Evolutionary conservation across 1,140 invertebrate genomes (phyloP).

Genomic region (Macrocentrus cingulum): DNA sequence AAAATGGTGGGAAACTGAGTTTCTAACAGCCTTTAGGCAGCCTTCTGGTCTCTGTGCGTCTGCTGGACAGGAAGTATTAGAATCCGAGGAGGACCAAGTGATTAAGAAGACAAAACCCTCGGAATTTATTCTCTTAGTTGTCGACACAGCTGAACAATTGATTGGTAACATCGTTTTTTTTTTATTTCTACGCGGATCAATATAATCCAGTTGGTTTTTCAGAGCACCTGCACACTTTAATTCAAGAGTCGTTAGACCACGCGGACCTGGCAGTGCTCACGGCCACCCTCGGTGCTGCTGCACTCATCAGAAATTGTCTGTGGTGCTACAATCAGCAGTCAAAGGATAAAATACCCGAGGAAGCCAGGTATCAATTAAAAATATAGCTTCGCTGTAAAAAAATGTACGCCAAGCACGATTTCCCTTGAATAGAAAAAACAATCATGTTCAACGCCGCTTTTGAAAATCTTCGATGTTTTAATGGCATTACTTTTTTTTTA

Average conservation of each 20-base stretch:
- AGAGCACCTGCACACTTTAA: conserved; percentile 76
- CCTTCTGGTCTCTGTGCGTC: conserved; percentile 58
- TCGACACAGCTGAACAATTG: conserved; percentile 70
- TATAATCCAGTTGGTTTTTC: no score
- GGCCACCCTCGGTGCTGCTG: conserved; percentile 75
- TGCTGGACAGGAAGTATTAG: conserved; percentile 6
- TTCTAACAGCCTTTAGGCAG: conserved; percentile 60
- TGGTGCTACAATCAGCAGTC: conserved; percentile 70
- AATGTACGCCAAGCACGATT: no score
- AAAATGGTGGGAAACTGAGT: conserved; percentile 75
- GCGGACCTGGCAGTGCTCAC: conserved; percentile 77
- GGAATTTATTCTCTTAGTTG: conserved; percentile 69
- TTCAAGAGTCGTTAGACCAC: conserved; percentile 78
- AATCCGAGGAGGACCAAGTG: conserved; percentile 56
- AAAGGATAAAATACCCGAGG: conserved; percentile 47
- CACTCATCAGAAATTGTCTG: conserved; percentile 73
- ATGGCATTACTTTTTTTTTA: no score
- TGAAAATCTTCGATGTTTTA: no score
- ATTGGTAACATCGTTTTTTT: conserved; percentile 53
- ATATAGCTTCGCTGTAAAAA: no score
- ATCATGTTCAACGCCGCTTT: no score
- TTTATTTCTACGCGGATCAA: no score
- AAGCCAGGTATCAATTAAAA: conserved; percentile 44
- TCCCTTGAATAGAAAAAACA: no score
- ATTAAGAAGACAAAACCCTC: conserved; percentile 72